Evolutionary conservation across 2,888 invertebrate genomes (phyloP), one percentile per base, ranked within the genome.

Genomic region (Caenorhabditis panamensis): DNA sequence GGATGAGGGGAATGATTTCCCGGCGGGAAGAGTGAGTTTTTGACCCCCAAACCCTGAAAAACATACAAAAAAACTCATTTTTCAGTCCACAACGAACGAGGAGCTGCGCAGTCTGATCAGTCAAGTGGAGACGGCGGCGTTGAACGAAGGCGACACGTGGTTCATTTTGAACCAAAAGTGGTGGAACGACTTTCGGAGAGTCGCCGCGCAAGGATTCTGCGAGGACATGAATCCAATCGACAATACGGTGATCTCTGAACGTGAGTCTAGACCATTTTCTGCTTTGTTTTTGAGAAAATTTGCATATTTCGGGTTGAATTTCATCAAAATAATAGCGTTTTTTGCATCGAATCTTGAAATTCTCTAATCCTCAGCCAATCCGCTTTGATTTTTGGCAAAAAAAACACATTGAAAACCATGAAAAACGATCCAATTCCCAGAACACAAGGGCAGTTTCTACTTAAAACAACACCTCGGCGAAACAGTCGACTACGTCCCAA

Each of bases 181-280:
- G 88, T 89, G 89, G 89, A 79, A 63, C 16, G 37, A 61, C 3
- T 67, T 88, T 8, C 8, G 71, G 0, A 67, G 82, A 13, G 72
- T 83, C 5, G 56, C 63, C 13, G 68, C 82, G 20, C 54, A 81
- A 28, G 80, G 82, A 16, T 82, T 62, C 26, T 51, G 79, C 16
- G 79, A 85, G 16, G 84, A 86, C 37, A 67, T 87, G 22, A 61
- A 62, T 1, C 62, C 82, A 0, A 86, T 89, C 20, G 79, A 85
- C 51, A 87, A 87, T 54, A 47, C 66, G 3, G 44, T 59, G 2
- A 83, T 88, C 49, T 78, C 83, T 1, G 79, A 77, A 64, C 58
- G 71, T 72, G 44, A 53, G 49, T 20, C 2, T 9, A 9, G n/a
- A n/a, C n/a, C n/a, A n/a, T n/a, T n/a, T n/a, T n/a, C n/a, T n/a